These are phyloP conservation scores for Acrocephalus kingi DNA, from an alignment of 2,113 vertebrate species.

Conservation along the genomic window DNA sequence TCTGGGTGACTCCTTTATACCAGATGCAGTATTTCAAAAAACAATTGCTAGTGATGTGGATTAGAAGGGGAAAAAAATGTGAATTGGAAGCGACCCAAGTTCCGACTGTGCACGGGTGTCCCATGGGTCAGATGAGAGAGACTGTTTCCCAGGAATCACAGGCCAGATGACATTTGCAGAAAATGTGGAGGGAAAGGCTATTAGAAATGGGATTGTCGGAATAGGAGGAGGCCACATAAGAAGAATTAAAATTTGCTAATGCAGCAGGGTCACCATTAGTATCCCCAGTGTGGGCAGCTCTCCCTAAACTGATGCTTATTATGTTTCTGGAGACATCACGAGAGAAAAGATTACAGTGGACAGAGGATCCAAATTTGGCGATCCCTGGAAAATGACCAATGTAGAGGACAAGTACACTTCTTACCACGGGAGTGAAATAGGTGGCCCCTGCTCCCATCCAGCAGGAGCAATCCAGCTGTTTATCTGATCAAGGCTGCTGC, in stretches of 20 bases:
- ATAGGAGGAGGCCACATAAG: background rate
- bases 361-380: background rate
- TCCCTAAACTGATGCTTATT: background rate
- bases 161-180: slow-evolving; percentile 57
- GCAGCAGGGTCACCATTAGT: background rate
- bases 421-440: background rate
- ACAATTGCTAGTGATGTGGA: slow-evolving; percentile 48
- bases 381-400: background rate
- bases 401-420: background rate
- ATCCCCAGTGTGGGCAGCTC: background rate
- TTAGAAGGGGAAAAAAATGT: background rate
- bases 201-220: slow-evolving; percentile 24
- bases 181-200: slow-evolving; percentile 48
- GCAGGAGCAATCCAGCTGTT: background rate
- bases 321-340: background rate
- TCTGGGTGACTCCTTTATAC: slow-evolving; percentile 55
- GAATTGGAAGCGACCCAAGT: slow-evolving; percentile 29
- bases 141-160: slow-evolving; percentile 57
- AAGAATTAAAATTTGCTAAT: slow-evolving; percentile 24
- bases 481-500: background rate
- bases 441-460: background rate
- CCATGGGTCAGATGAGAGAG: slow-evolving; percentile 59
- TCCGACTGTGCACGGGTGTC: slow-evolving; percentile 12
- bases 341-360: background rate
- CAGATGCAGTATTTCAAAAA: slow-evolving; percentile 61